These are phyloP conservation scores for Bursaphelenchus mucronatus DNA, from an alignment of 1,140 invertebrate genomes.

Conservation along the genomic window DNA sequence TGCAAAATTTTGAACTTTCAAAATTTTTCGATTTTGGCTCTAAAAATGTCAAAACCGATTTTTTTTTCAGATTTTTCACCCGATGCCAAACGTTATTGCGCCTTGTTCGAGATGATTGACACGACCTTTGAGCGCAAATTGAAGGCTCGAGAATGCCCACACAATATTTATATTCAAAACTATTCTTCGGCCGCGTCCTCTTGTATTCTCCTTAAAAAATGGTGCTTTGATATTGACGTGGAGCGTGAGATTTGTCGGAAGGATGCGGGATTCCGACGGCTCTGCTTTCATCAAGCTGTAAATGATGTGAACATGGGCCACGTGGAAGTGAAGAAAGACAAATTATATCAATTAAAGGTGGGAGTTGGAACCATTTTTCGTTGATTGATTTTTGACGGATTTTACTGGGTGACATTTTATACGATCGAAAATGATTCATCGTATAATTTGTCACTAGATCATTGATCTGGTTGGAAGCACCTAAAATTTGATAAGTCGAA, in stretches of 20 bases:
- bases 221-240: constrained; percentile 74
- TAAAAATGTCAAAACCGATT: too few species aligned
- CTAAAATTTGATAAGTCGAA: too few species aligned
- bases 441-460: too few species aligned
- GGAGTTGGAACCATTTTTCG: too few species aligned
- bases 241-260: constrained; percentile 36
- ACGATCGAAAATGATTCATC: too few species aligned
- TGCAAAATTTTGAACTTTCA: too few species aligned
- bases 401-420: too few species aligned
- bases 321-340: constrained; percentile 38
- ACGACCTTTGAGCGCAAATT: constrained; percentile 77
- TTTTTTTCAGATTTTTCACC: constrained; percentile 64
- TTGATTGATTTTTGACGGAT: too few species aligned
- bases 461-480: too few species aligned
- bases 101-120: constrained; percentile 94
- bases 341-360: constrained; percentile 55
- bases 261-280: constrained; percentile 42
- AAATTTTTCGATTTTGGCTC: too few species aligned
- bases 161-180: constrained; percentile 96
- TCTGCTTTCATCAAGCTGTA: constrained; percentile 58
- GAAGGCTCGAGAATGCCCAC: constrained; percentile 85
- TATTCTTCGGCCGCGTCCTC: constrained; percentile 95
- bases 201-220: constrained; percentile 85
- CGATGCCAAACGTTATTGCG: constrained; percentile 78
- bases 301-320: constrained; percentile 48